Percentiles rank a stretch among this genome's conserved stretches.
phyloP scores from a whole-genome alignment of 2,888 invertebrate species.

The Seira musarum region DNA sequence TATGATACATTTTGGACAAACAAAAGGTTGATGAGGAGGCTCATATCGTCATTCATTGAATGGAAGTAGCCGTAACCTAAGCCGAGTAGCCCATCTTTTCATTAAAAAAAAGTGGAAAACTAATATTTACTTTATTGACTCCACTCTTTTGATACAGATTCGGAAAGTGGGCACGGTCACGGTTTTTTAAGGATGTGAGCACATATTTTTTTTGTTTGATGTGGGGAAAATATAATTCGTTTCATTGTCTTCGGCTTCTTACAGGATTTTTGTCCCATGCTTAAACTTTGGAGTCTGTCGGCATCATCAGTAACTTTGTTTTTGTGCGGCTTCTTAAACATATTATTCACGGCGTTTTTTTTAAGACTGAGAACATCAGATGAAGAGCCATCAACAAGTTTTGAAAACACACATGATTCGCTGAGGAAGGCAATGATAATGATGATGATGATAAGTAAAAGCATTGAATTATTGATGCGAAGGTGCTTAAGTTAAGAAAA shows the following conservation, averaged over 20 bases:
- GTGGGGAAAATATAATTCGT: conserved; percentile 3
- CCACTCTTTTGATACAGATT: conserved; percentile 18
- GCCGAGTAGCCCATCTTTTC: no score
- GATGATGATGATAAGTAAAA: neutral
- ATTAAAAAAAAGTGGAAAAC: conserved; percentile 21
- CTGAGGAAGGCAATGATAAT: no score
- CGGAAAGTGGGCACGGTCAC: neutral
- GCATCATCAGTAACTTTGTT: conserved; percentile 34
- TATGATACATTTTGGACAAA: neutral
- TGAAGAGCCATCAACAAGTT: conserved; percentile 14
- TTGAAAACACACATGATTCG: conserved; percentile 6
- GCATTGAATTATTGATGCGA: neutral
- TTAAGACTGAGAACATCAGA: conserved; percentile 18
- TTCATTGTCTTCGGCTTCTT: conserved; percentile 19
- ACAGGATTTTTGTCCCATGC: conserved; percentile 26
- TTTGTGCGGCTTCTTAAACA: conserved; percentile 53
- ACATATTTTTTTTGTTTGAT: neutral
- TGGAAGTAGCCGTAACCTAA: no score
- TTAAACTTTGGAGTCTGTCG: conserved; percentile 46
- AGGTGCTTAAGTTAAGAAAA: neutral
- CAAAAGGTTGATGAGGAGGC: conserved; percentile 12
- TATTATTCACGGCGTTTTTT: conserved; percentile 56
- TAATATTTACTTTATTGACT: conserved; percentile 56
- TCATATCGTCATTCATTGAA: no score
- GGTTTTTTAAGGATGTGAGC: neutral